Base-by-base conservation (phyloP, 2,113 vertebrate genomes). In the Abramis brama region DNA sequence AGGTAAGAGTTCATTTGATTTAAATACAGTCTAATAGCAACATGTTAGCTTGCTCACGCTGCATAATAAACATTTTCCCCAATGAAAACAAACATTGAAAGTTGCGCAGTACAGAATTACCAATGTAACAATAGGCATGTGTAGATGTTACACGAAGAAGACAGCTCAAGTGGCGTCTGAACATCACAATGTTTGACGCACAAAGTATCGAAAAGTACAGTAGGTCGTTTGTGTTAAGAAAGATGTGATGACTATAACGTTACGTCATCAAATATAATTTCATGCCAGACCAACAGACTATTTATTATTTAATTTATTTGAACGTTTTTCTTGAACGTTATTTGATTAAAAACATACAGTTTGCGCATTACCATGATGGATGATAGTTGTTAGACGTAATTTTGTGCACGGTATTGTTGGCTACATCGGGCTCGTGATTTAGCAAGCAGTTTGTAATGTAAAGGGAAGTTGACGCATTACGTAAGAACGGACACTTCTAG, bases 1-100 rank as follows among this genome's bases (percentile, higher is more conserved):
- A 95, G 93, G 94, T 95, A 90, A 21, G 33, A 30, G 2, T 8
- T 19, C 0, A 2, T 1, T 6, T n/a, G 3, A 0, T 23, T 9
- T 23, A 25, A 59, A 43, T 30, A 8, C 9, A 6, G 15, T 15
- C 2, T 52, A 25, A 70, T 2, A 23, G 11, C 64, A 55, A 1
- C 30, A 30, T 33, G 43, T 21, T 55, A 77, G 25, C 50, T 11
- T 21, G n/a, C 25, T 55, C 50, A 6, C 21, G 36, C 68, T 11
- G 25, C 6, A 50, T 3, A 74, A 47, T 12, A 27, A 15, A 12
- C 13, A 55, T 30, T 23, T 10, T 10, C 10, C 27, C 8, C 5
- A 21, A 27, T 81, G 25, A 50, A 62, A 66, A 21, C 43, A 47
- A 21, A 27, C 36, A 30, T 30, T 6, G 33, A 9, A 47, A 80